Percentiles rank a stretch among this genome's conserved stretches.
phyloP scores from a whole-genome alignment of 1,140 invertebrate genomes.

The Rhagoletis zephyria region DNA sequence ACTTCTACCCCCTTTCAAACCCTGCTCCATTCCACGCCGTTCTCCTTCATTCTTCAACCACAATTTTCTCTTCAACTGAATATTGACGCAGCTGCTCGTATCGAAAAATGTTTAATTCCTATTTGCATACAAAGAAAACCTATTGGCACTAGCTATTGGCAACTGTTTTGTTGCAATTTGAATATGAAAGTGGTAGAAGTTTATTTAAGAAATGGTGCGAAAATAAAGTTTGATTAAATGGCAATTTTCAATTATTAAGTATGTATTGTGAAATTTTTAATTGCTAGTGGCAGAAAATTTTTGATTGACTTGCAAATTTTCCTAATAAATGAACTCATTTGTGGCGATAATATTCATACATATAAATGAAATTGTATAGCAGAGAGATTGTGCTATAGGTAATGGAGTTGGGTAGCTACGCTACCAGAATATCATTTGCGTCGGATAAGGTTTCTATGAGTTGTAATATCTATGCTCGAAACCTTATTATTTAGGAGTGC shows the following conservation, averaged over 20 bases:
- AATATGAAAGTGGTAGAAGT: neutral
- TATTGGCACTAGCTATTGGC: neutral
- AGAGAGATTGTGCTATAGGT: too few species aligned
- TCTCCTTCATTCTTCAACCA: neutral
- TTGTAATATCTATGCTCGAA: too few species aligned
- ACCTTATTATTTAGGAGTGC: too few species aligned
- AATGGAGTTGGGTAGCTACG: too few species aligned
- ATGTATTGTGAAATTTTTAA: neutral
- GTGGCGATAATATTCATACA: neutral
- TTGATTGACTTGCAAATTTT: neutral
- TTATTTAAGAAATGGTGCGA: slow-evolving; percentile 11
- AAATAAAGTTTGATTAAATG: slow-evolving; percentile 40
- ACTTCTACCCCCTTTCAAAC: too few species aligned
- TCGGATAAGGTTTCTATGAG: too few species aligned
- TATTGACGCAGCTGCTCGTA: slow-evolving; percentile 26
- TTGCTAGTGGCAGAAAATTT: neutral
- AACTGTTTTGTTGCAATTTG: neutral
- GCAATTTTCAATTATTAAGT: slow-evolving; percentile 16
- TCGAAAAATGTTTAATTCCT: slow-evolving; percentile 41
- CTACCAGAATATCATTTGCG: too few species aligned
- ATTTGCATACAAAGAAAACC: slow-evolving; percentile 37
- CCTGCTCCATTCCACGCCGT: neutral
- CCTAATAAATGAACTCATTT: neutral
- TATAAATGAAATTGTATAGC: neutral
- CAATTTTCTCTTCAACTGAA: neutral